phyloP scores from a whole-genome alignment of 1,140 invertebrate species.

The Drosophila serrata region DNA sequence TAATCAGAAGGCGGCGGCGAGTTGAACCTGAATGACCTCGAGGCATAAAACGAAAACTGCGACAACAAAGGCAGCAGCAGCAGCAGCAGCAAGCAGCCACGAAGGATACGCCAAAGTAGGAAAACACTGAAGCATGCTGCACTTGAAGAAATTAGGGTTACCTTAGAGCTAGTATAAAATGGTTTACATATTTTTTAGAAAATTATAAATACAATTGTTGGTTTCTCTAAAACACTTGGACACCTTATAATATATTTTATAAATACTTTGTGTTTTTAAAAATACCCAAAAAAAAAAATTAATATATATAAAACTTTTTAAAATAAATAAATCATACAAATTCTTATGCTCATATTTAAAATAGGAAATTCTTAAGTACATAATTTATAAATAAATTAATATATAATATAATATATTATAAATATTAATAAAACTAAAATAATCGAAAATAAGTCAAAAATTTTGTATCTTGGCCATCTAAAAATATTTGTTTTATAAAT shows the following conservation, averaged over 20 bases:
- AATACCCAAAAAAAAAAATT: background rate
- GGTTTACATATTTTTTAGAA: background rate
- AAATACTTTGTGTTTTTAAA: background rate
- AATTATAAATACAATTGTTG: too few relatives aligned
- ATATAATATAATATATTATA: too few relatives aligned
- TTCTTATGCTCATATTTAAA: too few relatives aligned
- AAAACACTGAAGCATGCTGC: constrained; percentile 1
- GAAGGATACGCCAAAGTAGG: constrained; percentile 4
- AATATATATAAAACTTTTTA: too few relatives aligned
- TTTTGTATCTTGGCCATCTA: background rate
- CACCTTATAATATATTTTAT: background rate
- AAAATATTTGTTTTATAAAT: background rate
- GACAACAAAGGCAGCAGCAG: constrained; percentile 56
- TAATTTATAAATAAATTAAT: too few relatives aligned
- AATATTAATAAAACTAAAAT: too few relatives aligned
- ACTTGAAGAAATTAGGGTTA: background rate
- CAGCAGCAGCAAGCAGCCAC: constrained; percentile 10
- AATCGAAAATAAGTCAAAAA: too few relatives aligned
- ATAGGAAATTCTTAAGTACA: too few relatives aligned
- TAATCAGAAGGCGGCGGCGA: constrained; percentile 53
- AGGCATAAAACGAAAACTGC: constrained; percentile 67
- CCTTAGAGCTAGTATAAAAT: background rate
- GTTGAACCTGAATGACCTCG: constrained; percentile 76
- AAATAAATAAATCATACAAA: too few relatives aligned
- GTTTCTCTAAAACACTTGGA: background rate